Evolutionary conservation across 2,797 vertebrate genomes (phyloP), one percentile per base, ranked within the genome.

Genomic region (Sebastes cheni): DNA sequence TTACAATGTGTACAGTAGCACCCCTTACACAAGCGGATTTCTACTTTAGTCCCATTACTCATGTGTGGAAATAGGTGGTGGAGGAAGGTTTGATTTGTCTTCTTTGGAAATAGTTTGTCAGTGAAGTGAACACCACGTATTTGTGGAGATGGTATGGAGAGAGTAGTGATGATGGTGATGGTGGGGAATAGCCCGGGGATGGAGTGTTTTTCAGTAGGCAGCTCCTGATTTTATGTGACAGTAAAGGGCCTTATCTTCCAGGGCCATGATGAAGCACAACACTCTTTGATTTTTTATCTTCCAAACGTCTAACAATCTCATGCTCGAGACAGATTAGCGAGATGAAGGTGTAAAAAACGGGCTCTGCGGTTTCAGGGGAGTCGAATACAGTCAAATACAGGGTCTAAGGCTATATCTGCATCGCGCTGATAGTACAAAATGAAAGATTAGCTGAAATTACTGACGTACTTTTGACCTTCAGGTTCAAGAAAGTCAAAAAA

Each of bases 241-340:
- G 91, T 85, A 89, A 86, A 93, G 79, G 76, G 80, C 80, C 92
- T 93, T 95, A 95, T 95, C 92, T 92, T 89, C 83, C 90, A 83
- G 80, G 85, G 81, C 90, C 84, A 86, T 74, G 90, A 91, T 93
- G 89, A 93, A 93, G 91, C 90, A 90, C 90, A 84, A 79, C 88
- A 78, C 81, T 89, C 87, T 93, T 90, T 89, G 93, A 94, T 94
- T 93, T 94, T 92, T 92, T 91, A 92, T 91, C 86, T 90, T 89
- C 77, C 59, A 71, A 83, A 81, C 46, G 81, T 90, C 86, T 89
- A 89, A 92, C 86, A 89, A 92, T 92, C 88, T 83, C 89, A 70
- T 90, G 91, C 88, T 84, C 68, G 42, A 81, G 85, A 90, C 75
- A 91, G 90, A 94, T 95, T 89, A 94, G 82, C 67, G 72, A 89